Evolutionary conservation across 2,888 invertebrate genomes (phyloP).

Genomic region (Glyphotaelius pellucidus): DNA sequence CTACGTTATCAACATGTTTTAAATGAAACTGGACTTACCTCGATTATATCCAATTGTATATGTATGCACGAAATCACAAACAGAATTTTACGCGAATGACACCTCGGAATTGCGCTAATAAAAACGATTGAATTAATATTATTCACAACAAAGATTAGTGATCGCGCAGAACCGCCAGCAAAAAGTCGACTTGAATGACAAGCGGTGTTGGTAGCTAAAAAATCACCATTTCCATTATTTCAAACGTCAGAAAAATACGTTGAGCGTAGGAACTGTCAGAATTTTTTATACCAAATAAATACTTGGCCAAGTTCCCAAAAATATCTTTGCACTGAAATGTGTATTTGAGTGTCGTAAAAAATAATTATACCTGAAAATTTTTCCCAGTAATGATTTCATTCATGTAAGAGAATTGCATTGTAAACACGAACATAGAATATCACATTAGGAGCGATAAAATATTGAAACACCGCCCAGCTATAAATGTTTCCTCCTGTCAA

Average conservation of each 20-base stretch:
- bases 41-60: slow-evolving; percentile 41
- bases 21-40: slow-evolving; percentile 56
- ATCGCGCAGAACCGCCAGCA: slow-evolving; percentile 34
- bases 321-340: too few species aligned
- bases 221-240: not conserved
- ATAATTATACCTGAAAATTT: not conserved
- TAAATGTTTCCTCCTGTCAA: too few species aligned
- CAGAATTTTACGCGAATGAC: slow-evolving; percentile 36
- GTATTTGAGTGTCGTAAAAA: not conserved
- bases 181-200: slow-evolving; percentile 51
- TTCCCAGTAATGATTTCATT: too few species aligned
- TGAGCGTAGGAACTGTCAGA: not conserved
- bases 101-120: slow-evolving; percentile 28
- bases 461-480: too few species aligned
- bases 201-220: slow-evolving; percentile 28
- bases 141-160: slow-evolving; percentile 36
- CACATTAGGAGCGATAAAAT: too few species aligned
- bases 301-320: not conserved
- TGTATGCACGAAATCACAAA: slow-evolving; percentile 43
- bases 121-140: slow-evolving; percentile 26
- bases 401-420: too few species aligned
- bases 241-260: not conserved
- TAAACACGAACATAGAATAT: too few species aligned
- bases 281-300: not conserved
- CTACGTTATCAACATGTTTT: slow-evolving; percentile 62